phyloP scores from a whole-genome alignment of 2,797 vertebrate species.

The Hyperoplus immaculatus region DNA sequence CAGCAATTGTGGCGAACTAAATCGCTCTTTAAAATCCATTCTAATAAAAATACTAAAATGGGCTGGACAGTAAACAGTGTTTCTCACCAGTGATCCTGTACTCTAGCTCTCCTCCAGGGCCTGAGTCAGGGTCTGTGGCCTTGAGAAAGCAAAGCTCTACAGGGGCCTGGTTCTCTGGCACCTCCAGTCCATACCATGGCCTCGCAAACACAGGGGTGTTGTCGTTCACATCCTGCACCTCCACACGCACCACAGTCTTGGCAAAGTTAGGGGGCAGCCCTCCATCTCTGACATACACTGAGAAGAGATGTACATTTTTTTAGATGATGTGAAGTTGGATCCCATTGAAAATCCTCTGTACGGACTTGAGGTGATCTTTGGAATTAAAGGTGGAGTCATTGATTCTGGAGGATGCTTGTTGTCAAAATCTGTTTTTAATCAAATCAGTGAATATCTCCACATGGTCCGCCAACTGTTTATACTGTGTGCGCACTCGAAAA shows the following conservation, averaged over 20 bases:
- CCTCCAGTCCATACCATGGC: conserved; percentile 88
- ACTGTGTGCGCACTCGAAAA: too few relatives aligned
- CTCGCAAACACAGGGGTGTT: conserved; percentile 90
- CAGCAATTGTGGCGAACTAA: conserved; percentile 18
- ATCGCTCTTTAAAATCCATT: conserved; percentile 23
- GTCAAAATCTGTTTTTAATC: too few relatives aligned
- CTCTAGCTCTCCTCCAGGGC: conserved; percentile 89
- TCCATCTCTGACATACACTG: conserved; percentile 93
- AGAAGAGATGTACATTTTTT: conserved; percentile 35
- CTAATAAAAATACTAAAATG: conserved; percentile 28
- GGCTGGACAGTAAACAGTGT: conserved; percentile 9
- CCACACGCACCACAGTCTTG: conserved; percentile 88
- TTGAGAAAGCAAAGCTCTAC: conserved; percentile 89
- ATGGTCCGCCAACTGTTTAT: too few relatives aligned
- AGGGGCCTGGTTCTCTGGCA: conserved; percentile 92
- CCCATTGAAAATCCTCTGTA: too few relatives aligned
- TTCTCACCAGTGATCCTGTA: conserved; percentile 91
- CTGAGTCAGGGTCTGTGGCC: conserved; percentile 92
- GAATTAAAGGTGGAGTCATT: neutral
- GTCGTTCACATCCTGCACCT: conserved; percentile 93
- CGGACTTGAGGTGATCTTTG: neutral
- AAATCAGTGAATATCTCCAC: too few relatives aligned
- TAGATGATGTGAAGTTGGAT: conserved; percentile 1
- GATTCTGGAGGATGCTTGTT: too few relatives aligned
- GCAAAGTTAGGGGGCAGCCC: conserved; percentile 93